A percentile compares a stretch with the other conserved stretches of the same genome.
phyloP scores from a whole-genome alignment of 2,888 invertebrate genomes.

The Eilema sororculum region DNA sequence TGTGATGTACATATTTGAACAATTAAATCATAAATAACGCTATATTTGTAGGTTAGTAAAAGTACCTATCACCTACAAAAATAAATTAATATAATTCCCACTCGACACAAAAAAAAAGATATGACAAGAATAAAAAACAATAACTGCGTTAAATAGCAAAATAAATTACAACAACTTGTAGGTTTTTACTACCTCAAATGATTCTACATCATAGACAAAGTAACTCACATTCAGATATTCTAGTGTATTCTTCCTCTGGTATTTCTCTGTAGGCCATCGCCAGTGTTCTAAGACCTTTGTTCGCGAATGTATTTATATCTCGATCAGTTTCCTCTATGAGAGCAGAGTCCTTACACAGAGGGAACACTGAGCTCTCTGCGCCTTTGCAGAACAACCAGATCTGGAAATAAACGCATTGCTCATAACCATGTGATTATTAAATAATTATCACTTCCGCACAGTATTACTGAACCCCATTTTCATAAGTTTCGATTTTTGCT shows the following conservation, averaged over 20 bases:
- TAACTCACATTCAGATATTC: slow-evolving; percentile 83
- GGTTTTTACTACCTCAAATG: neutral
- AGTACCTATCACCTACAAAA: too few relatives aligned
- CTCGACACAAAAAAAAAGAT: too few relatives aligned
- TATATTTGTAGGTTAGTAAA: too few relatives aligned
- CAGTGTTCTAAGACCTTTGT: slow-evolving; percentile 93
- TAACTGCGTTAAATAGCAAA: too few relatives aligned
- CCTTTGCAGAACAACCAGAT: slow-evolving; percentile 93
- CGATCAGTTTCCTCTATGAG: slow-evolving; percentile 80
- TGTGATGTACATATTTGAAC: too few relatives aligned
- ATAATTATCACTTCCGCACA: too few relatives aligned
- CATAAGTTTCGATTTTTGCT: neutral
- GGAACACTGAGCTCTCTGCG: slow-evolving; percentile 92
- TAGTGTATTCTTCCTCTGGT: slow-evolving; percentile 89
- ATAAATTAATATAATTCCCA: too few relatives aligned
- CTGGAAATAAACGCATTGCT: slow-evolving; percentile 47
- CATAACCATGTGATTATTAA: neutral
- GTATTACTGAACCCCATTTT: neutral
- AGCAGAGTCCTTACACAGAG: slow-evolving; percentile 83
- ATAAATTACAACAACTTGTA: too few relatives aligned
- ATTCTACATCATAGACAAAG: neutral
- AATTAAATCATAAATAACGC: too few relatives aligned
- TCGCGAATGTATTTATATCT: slow-evolving; percentile 87
- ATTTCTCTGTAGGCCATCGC: slow-evolving; percentile 92
- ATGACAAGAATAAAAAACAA: too few relatives aligned